Base-by-base conservation (phyloP, 2,888 invertebrate genomes). In the Caenorhabditis macrosperma region DNA sequence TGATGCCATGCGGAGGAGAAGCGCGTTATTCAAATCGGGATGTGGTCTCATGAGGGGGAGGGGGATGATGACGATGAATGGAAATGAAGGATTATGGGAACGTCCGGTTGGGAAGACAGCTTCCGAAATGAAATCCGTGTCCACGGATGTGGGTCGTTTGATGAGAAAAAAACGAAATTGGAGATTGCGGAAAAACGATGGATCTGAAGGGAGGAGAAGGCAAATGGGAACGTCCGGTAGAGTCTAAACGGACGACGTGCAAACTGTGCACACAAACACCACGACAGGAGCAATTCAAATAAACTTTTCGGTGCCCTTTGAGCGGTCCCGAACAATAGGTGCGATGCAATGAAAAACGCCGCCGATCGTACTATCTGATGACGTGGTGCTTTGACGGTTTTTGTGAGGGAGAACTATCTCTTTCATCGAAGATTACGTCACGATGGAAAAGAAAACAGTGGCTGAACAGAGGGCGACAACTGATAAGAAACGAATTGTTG, bases 241-340 rank as follows among this genome's bases (percentile, higher is more conserved):
- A n/a, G n/a, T n/a, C n/a, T n/a, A n/a, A n/a, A n/a, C n/a, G 38
- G 48, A 61, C 26, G 30, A 0, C 41, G 33, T 15, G 6, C 28
- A 24, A 35, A 59, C 22, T 54, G 72, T 63, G 57, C 72, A 72
- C 46, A 72, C 72, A 72, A 55, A 54, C 69, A 50, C 26, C 7
- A 50, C 52, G 33, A 22, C 17, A 28, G 26, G 30, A 50, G 44
- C 61, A 63, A 52, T 35, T 60, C 71, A 71, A 71, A 71, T 71
- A 71, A 61, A 61, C 61, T 61, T n/a, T 54, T 54, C 61, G 71
- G 63, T 48, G 24, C 55, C 67, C 57, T 72, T 64, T 64, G 57
- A 63, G 33, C 55, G 17, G 26, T 55, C 33, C 30, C 35, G 48
- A 44, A 72, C 57, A 57, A 72, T 50, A 57, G 72, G 55, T 61